Conservation (phyloP, 2,888 invertebrate species). For the Laspeyria flexula region DNA sequence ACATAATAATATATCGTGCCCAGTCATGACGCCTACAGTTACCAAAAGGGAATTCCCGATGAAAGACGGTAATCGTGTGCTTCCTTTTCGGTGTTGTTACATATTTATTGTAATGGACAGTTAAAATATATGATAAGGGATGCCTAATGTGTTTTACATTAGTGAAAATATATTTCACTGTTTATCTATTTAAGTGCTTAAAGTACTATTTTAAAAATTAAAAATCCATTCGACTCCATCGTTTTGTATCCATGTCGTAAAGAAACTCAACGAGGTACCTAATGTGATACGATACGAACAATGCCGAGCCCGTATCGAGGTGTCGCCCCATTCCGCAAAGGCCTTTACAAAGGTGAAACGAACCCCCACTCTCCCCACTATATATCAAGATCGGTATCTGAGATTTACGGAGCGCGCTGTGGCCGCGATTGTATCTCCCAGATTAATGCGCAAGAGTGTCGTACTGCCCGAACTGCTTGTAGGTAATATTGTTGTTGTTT, state of each 20-base stretch:
- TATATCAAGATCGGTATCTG: conserved; percentile 80
- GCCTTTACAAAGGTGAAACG: conserved; percentile 52
- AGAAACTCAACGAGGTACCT: conserved; percentile 35
- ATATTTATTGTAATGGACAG: conserved; percentile 15
- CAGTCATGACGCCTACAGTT: neutral
- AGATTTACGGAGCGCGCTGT: conserved; percentile 72
- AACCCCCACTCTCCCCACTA: conserved; percentile 45
- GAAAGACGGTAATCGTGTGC: conserved; percentile 13
- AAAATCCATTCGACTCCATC: conserved; percentile 18
- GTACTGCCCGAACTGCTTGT: conserved; percentile 59
- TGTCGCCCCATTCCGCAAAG: conserved; percentile 50
- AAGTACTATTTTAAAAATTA: conserved; percentile 7
- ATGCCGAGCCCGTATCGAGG: conserved; percentile 50
- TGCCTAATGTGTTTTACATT: conserved; percentile 14
- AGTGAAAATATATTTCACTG: conserved; percentile 9
- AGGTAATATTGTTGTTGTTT: conserved; percentile 65
- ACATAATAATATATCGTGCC: conserved; percentile 2
- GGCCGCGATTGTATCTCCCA: conserved; percentile 76
- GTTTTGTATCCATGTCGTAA: conserved; percentile 22
- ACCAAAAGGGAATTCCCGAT: conserved; percentile 11
- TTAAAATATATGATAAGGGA: conserved; percentile 9
- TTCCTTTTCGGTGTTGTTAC: conserved; percentile 10
- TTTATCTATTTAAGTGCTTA: conserved; percentile 9
- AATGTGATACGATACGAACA: conserved; percentile 51
- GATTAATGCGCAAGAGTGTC: conserved; percentile 75